A percentile compares a stretch with the other conserved stretches of the same genome.
Conservation (phyloP, 2,113 vertebrate species). For the Camelus bactrianus region DNA sequence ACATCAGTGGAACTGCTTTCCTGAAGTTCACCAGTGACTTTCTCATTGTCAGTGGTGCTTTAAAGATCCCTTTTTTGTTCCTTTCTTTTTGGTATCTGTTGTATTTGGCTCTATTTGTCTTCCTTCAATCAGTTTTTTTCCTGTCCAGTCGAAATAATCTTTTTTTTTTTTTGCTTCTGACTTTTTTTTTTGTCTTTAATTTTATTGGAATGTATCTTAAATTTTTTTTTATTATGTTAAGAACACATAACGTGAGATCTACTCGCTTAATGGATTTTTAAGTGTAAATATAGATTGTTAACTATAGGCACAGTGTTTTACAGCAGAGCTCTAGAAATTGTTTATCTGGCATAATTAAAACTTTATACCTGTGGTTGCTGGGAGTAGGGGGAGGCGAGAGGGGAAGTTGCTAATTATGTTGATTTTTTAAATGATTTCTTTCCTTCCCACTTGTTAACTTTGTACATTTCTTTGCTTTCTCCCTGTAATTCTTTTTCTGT, state of each 20-base stretch:
- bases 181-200: slow-evolving; percentile 12
- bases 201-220: neutral
- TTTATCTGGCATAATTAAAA: neutral
- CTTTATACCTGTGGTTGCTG: neutral
- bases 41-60: neutral
- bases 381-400: neutral
- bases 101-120: neutral
- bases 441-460: neutral
- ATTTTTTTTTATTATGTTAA: neutral
- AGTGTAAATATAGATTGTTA: neutral
- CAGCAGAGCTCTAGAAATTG: neutral
- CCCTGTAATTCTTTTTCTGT: neutral
- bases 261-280: neutral
- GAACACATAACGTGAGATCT: neutral
- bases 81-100: neutral
- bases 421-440: slow-evolving; percentile 1
- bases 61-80: neutral
- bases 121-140: neutral
- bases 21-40: neutral
- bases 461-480: neutral
- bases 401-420: neutral
- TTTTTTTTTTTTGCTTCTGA: neutral
- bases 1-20: neutral
- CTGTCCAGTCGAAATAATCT: neutral
- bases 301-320: neutral